phyloP scores from a whole-genome alignment of 2,113 vertebrate genomes.

The Vanacampus margaritifer region DNA sequence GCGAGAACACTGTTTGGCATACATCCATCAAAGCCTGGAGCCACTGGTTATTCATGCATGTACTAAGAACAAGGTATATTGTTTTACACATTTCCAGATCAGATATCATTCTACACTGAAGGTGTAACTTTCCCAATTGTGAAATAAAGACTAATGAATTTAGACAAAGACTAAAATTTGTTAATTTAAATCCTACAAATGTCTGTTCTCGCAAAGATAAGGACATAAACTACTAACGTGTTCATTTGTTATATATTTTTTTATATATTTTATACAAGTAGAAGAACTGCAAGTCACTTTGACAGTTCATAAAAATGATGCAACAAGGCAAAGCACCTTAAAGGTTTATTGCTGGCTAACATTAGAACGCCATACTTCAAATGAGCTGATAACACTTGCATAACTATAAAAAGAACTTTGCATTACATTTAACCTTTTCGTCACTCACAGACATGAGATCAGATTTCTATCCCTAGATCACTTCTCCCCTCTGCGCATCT shows the following conservation, averaged over 20 bases:
- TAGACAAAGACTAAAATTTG: neutral
- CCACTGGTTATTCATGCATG: constrained; percentile 24
- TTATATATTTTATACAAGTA: constrained; percentile 37
- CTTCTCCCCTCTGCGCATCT: constrained; percentile 64
- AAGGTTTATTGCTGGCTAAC: constrained; percentile 39
- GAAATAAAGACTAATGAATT: constrained; percentile 2
- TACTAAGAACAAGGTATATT: constrained; percentile 29
- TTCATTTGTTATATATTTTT: constrained; percentile 27
- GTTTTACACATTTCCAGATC: constrained; percentile 59
- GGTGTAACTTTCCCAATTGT: constrained; percentile 11
- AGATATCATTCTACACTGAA: constrained; percentile 37
- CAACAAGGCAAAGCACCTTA: constrained; percentile 64
- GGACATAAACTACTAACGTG: neutral
- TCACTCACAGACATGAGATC: constrained; percentile 63
- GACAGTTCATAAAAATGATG: constrained; percentile 61
- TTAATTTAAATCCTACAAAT: neutral
- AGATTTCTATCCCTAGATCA: constrained; percentile 61
- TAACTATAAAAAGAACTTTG: constrained; percentile 72
- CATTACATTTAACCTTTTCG: constrained; percentile 68
- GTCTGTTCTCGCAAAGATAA: neutral
- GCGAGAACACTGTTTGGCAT: constrained; percentile 38
- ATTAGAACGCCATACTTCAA: constrained; percentile 35
- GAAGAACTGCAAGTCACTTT: constrained; percentile 21
- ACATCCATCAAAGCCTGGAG: constrained; percentile 35
- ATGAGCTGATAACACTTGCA: constrained; percentile 51